Conservation (phyloP, 2,113 vertebrate species). For the Dicerorhinus sumatrensis region DNA sequence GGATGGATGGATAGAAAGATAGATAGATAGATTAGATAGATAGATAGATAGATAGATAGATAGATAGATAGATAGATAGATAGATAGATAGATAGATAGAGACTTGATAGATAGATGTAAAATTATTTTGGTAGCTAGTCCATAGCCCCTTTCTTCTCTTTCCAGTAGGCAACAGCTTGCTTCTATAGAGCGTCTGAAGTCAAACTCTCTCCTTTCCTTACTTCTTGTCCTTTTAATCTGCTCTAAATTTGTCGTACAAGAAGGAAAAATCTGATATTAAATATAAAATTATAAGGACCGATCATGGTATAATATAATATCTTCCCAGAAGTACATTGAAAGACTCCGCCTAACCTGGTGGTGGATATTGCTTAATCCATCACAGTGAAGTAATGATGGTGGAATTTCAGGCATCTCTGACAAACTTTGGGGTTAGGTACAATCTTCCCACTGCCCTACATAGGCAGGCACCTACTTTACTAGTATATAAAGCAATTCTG, state of each 20-base stretch:
- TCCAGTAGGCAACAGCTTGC: background rate
- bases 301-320: background rate
- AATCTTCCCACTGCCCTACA: background rate
- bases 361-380: background rate
- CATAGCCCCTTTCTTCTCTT: background rate
- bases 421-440: background rate
- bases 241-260: background rate
- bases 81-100: background rate
- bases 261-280: constrained; percentile 10
- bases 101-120: background rate
- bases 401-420: background rate
- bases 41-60: background rate
- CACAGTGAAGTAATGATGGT: background rate
- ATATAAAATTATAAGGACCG: background rate
- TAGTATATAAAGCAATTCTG: background rate
- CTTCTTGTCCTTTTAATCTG: background rate
- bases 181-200: background rate
- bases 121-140: background rate
- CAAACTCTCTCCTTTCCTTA: background rate
- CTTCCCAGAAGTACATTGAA: background rate
- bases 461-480: background rate
- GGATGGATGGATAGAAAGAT: background rate
- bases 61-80: background rate
- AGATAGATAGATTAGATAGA: background rate
- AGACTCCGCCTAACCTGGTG: background rate